Evolutionary conservation across 2,888 invertebrate genomes (phyloP), one percentile per base, ranked within the genome.

Genomic region (Eulithis testata): DNA sequence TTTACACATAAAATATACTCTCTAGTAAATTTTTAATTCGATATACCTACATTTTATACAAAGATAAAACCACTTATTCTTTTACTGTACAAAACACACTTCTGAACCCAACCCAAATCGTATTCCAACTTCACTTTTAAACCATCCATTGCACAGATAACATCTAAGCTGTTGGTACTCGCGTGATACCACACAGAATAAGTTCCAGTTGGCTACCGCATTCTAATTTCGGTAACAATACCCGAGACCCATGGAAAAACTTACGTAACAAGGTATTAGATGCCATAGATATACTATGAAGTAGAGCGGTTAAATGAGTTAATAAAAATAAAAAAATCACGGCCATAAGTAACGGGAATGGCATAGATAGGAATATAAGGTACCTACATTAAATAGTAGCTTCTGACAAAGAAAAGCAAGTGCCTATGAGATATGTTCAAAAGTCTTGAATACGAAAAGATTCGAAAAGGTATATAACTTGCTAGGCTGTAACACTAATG

Each of bases 141-240:
- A 88, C 88, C 87, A 89, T 87, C 88, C 88, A 90, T 90, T 89
- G 91, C 85, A 82, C 86, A 88, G 91, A 91, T 91, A 88, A 84
- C 76, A 91, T 90, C 90, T 87, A 77, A 80, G 82, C 77, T 79
- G 80, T 14, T 47, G 47, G 47, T 85, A 85, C 85, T 82, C 80
- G 88, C 90, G 89, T 91, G 90, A 80, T 82, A 69, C 82, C 78
- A 61, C 53, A 62, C 54, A 66, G 65, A 44, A 14, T 58, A 54
- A 43, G 45, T 55, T 27, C 27, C 43, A 66, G 58, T 66, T 36
- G 81, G 27, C 80, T 81, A 80, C 82, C 79, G 85, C 80, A 85
- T 83, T 85, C 83, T 80, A 86, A 86, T 83, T 86, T 85, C 73
- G 82, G 83, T 78, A 73, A 76, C 78, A 68, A 79, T 81, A 77